Conservation (phyloP, 92 coral and sea anemone species). For the Phenganax subtilis region DNA sequence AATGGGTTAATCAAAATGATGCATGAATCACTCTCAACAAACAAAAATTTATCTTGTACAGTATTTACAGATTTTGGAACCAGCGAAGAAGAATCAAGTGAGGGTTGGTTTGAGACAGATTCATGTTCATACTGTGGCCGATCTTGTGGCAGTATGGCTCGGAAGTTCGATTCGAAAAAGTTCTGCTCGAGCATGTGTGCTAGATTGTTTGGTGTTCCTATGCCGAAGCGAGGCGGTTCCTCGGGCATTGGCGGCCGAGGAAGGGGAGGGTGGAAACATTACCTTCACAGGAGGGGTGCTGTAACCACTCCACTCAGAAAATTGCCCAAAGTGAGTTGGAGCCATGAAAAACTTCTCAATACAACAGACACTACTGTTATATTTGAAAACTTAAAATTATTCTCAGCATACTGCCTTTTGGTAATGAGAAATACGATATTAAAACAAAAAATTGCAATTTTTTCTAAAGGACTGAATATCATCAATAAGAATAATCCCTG, state of each 20-base stretch:
- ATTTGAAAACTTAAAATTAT: too few species aligned
- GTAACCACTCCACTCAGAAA: slow-evolving; percentile 52
- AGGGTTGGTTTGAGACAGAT: slow-evolving; percentile 30
- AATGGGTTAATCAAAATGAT: not conserved
- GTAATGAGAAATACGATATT: too few species aligned
- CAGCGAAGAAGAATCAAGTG: slow-evolving; percentile 39
- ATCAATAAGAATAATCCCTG: too few species aligned
- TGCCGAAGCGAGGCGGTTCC: slow-evolving; percentile 88
- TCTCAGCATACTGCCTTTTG: too few species aligned
- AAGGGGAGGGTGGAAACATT: slow-evolving; percentile 57
- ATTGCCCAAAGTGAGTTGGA: slow-evolving; percentile 31
- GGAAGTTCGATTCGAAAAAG: slow-evolving; percentile 63
- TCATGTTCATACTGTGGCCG: slow-evolving; percentile 34
- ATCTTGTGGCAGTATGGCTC: slow-evolving; percentile 24
- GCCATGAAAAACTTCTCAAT: not conserved
- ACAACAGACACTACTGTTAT: not conserved
- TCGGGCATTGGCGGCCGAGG: slow-evolving; percentile 54
- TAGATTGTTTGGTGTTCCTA: slow-evolving; percentile 81
- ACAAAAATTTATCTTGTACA: not conserved
- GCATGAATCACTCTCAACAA: not conserved
- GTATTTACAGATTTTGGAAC: slow-evolving; percentile 32
- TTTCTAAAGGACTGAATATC: too few species aligned
- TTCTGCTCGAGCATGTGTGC: slow-evolving; percentile 98
- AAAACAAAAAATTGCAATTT: too few species aligned
- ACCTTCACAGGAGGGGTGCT: slow-evolving; percentile 47